Base-by-base conservation (phyloP, 1,140 invertebrate species). In the Lucilia cuprina region DNA sequence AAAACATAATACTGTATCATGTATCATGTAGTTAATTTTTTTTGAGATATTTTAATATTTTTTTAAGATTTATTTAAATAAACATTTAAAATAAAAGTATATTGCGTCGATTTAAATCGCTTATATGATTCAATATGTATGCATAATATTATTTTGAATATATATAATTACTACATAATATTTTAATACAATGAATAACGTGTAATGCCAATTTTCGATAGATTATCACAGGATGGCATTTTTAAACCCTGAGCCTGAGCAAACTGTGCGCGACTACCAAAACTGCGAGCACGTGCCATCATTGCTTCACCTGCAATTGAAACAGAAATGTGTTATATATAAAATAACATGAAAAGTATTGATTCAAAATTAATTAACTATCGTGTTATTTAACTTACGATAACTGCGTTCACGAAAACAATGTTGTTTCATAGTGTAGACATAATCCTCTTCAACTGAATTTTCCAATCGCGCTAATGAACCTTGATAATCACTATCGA, bases 361-460 rank as follows among this genome's bases (percentile, higher is more conserved):
- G 2, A 60, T 19, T 9, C 83, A 70, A 21, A 21, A 30, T 35
- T 34, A 0, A 25, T 25, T 30, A 30, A 65, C 4, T 80, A 30
- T 30, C 1, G 19, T 34, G 13, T 19, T 10, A 21, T 49, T 70
- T 80, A 87, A 93, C 93, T 94, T 93, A 96, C 94, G 94, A 88
- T 97, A 97, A 92, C 94, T 96, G 86, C 94, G 94, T 91, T 99
- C 98, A 86, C 96, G 94, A 89, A 96, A 97, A 91, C 98, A 99
- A 84, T 95, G 94, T 89, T 96, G 95, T 65, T 96, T 94, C 83
- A 99, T 93, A 86, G 95, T 95, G 86, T 94, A 94, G 85, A 98
- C 92, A 91, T 96, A 98, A 87, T 99, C 98, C 90, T 99, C 97
- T 91, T 99, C 98, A 4, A 99, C 97, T 75, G 96, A 95, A 88